Conservation (phyloP, 92 coral and sea anemone genomes). For the Zoanthus sociatus region DNA sequence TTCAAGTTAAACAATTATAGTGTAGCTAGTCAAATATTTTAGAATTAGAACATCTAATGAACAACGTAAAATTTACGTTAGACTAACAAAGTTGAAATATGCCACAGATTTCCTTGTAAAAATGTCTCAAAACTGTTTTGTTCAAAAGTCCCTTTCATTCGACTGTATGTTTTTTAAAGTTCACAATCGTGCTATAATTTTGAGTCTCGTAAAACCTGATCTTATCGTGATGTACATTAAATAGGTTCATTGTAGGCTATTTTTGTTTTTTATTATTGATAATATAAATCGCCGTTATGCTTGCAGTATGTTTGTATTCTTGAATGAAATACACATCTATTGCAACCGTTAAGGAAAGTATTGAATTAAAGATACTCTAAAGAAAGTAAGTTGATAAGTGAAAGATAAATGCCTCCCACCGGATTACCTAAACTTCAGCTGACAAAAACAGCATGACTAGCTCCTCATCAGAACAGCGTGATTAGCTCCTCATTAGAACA, state of each 20-base stretch:
- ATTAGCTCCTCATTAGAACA: no score
- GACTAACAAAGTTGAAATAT: neutral
- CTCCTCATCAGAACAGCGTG: no score
- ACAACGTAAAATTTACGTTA: neutral
- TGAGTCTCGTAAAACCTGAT: neutral
- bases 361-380: neutral
- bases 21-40: no score
- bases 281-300: neutral
- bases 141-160: neutral
- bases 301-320: neutral
- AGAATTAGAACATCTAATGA: no score
- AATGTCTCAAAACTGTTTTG: neutral
- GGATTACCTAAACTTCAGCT: neutral
- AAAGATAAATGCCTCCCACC: neutral
- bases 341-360: neutral
- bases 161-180: neutral
- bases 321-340: neutral
- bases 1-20: no score
- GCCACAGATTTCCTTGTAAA: neutral
- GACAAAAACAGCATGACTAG: no score
- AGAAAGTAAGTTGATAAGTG: neutral
- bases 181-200: neutral
- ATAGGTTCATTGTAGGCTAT: neutral
- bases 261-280: neutral
- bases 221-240: neutral